These are phyloP conservation scores for Pristionchus pacificus DNA, from an alignment of 1,140 invertebrate genomes.

Conservation along the genomic window DNA sequence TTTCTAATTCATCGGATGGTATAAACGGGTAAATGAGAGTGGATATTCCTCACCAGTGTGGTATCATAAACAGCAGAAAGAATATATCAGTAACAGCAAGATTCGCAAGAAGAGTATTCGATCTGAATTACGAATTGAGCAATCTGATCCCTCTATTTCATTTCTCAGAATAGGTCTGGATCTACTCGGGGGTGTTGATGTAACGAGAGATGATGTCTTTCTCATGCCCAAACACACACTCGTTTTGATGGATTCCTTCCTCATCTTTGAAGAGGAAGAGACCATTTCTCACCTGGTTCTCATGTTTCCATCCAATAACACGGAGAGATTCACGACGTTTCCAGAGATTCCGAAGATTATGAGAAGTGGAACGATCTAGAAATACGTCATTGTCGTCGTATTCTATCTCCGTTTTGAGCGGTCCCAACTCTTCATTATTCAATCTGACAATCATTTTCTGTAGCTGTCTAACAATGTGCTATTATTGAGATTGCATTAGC, in stretches of 20 bases:
- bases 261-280: too few relatives aligned
- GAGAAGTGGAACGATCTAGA: conserved; percentile 22
- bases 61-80: conserved; percentile 39
- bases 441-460: too few relatives aligned
- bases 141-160: not conserved
- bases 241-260: too few relatives aligned
- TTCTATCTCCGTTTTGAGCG: too few relatives aligned
- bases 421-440: too few relatives aligned
- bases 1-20: too few relatives aligned
- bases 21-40: not conserved
- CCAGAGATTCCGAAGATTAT: conserved; percentile 33
- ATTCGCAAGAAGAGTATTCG: conserved; percentile 32
- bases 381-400: too few relatives aligned
- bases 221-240: not conserved
- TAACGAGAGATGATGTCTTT: not conserved
- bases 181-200: too few relatives aligned
- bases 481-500: too few relatives aligned
- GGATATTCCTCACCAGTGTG: conserved; percentile 14
- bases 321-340: conserved; percentile 37
- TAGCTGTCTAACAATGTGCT: too few relatives aligned
- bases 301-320: conserved; percentile 30
- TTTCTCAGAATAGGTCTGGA: too few relatives aligned
- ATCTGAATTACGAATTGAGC: conserved; percentile 24
- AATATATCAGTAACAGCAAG: conserved; percentile 37
- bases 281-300: conserved; percentile 27